A percentile compares a stretch with the other conserved stretches of the same genome.
phyloP scores from a whole-genome alignment of 2,113 vertebrate genomes.

The Sterna hirundo region DNA sequence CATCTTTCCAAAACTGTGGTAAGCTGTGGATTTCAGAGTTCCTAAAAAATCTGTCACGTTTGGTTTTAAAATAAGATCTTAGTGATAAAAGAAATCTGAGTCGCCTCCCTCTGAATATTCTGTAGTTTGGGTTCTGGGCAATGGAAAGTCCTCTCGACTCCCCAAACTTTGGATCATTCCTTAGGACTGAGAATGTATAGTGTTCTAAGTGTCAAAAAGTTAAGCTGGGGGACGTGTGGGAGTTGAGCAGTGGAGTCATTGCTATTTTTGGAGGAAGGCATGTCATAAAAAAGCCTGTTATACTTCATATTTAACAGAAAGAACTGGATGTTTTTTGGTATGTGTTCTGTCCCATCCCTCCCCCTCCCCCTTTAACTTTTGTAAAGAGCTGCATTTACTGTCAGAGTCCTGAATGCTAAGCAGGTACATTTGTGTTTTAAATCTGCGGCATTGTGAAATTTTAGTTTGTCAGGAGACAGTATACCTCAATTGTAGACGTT shows the following conservation, averaged over 20 bases:
- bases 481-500: not conserved
- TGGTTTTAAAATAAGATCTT: not conserved
- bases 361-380: not conserved
- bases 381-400: not conserved
- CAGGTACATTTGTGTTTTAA: not conserved
- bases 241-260: not conserved
- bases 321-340: not conserved
- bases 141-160: not conserved
- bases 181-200: not conserved
- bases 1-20: not conserved
- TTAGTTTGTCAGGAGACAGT: not conserved
- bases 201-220: not conserved
- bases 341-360: not conserved
- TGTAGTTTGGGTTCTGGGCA: not conserved
- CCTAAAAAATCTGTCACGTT: not conserved
- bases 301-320: conserved; percentile 4
- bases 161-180: not conserved
- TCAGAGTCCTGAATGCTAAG: not conserved
- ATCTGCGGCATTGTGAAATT: not conserved
- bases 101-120: not conserved
- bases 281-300: not conserved
- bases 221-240: not conserved
- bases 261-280: not conserved
- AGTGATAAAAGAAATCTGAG: not conserved
- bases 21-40: not conserved